Evolutionary conservation across 1,140 invertebrate genomes (phyloP), one percentile per base, ranked within the genome.

Genomic region (Papilio dardanus): DNA sequence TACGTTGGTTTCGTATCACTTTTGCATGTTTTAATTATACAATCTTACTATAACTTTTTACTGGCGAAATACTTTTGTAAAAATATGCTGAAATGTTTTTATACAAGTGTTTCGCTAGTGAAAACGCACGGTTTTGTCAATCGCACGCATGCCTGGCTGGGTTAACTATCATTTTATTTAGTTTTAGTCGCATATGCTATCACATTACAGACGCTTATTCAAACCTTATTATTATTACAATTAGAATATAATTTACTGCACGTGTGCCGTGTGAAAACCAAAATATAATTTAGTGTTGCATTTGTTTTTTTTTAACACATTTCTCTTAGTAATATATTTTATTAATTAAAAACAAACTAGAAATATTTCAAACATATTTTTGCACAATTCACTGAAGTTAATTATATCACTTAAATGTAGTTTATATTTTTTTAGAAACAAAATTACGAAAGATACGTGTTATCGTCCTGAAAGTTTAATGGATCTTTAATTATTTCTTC

Each of bases 1-100:
- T 93, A 93, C 90, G 91, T 93, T 84, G 78, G 77, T 77, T 91
- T 88, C 88, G 85, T 91, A 83, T 80, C 86, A 90, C 87, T 58
- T 89, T 83, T 83, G 87, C 86, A 89, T 90, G 87, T 75, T 46
- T 77, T 76, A 28, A 19, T 50, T n/a, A 19, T 50, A 50, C 16
- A 50, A 28, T 21, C 24, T 62, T 62, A 62, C 24, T 12, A 58
- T 62, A 7, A 4, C 16, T 19, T 46, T n/a, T 7, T n/a, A 19
- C n/a, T 0, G n/a, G 0, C 16, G 42, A 46, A 46, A 19, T 1
- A 46, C n/a, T n/a, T n/a, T 16, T 46, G 2, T 8, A 46, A 46
- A 42, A 46, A 1, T n/a, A 46, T 46, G 19, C 8, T n/a, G 42
- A 46, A 33, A 66, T 74, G 71, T 80, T 77, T 81, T 66, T 58